These are phyloP conservation scores for Anguilla anguilla DNA, from an alignment of 2,797 vertebrate species.

Conservation along the genomic window DNA sequence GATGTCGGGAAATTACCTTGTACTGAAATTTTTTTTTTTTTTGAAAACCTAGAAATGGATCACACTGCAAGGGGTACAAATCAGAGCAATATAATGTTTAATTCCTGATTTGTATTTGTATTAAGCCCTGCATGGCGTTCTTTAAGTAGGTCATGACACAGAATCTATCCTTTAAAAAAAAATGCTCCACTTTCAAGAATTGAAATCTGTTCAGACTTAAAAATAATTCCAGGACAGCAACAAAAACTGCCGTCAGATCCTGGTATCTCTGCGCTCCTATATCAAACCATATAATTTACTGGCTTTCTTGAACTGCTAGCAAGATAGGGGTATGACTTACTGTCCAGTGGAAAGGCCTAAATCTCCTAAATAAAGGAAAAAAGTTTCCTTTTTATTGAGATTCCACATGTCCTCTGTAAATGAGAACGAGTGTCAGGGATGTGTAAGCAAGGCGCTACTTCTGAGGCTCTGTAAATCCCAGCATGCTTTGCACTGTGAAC, in stretches of 20 bases:
- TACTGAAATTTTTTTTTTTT: no score
- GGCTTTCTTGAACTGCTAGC: not conserved
- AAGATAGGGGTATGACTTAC: not conserved
- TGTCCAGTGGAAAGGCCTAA: not conserved
- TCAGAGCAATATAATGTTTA: not conserved
- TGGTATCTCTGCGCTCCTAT: not conserved
- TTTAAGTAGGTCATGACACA: not conserved
- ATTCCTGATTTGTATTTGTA: not conserved
- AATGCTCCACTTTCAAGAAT: not conserved
- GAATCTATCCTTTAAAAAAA: not conserved
- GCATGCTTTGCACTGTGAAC: constrained; percentile 7
- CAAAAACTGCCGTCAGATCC: not conserved
- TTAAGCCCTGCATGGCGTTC: not conserved
- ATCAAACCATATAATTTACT: not conserved
- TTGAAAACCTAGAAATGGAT: not conserved
- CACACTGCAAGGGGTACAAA: not conserved
- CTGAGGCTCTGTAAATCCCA: not conserved
- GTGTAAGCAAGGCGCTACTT: not conserved
- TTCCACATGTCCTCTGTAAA: not conserved
- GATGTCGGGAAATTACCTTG: not conserved
- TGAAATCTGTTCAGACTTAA: not conserved
- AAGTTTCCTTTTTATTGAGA: not conserved
- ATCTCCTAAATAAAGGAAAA: constrained; percentile 12
- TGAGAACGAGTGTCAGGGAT: not conserved
- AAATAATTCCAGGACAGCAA: not conserved